phyloP scores from a whole-genome alignment of 2,888 invertebrate species.

The Ormia ochracea region DNA sequence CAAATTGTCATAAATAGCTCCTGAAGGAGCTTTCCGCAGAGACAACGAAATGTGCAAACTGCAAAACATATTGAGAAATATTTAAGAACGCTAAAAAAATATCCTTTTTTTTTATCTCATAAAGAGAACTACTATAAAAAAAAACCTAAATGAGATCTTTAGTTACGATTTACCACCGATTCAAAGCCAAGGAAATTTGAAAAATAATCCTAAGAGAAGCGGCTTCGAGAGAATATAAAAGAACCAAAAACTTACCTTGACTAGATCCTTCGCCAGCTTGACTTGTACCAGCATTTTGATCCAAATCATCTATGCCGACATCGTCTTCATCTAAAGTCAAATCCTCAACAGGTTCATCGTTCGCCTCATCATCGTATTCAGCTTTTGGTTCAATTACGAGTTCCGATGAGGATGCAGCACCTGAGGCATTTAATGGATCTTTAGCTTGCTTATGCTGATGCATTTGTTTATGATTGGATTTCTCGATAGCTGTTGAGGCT shows the following conservation, averaged over 20 bases:
- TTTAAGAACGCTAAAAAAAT: too few relatives aligned
- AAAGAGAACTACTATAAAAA: too few relatives aligned
- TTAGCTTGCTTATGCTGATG: slow-evolving; percentile 59
- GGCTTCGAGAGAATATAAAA: neutral
- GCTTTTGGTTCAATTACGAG: slow-evolving; percentile 83
- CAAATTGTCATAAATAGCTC: too few relatives aligned
- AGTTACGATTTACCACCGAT: too few relatives aligned
- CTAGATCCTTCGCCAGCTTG: slow-evolving; percentile 83
- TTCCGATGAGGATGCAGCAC: slow-evolving; percentile 67
- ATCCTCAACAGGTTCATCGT: slow-evolving; percentile 87
- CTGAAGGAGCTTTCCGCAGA: too few relatives aligned
- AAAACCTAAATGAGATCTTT: too few relatives aligned
- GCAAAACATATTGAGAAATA: too few relatives aligned
- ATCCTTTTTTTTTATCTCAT: too few relatives aligned
- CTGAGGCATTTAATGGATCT: slow-evolving; percentile 66
- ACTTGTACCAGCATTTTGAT: slow-evolving; percentile 83
- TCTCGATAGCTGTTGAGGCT: slow-evolving; percentile 65
- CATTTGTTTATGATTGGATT: slow-evolving; percentile 74
- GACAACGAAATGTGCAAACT: too few relatives aligned
- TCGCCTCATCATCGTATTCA: slow-evolving; percentile 84
- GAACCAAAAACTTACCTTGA: slow-evolving; percentile 79
- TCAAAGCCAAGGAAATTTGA: too few relatives aligned
- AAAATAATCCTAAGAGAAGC: too few relatives aligned
- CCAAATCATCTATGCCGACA: slow-evolving; percentile 81
- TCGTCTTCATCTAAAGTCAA: slow-evolving; percentile 89